These are phyloP conservation scores for Clavelina lepadiformis DNA, from an alignment of 23 tunicate species.

Conservation along the genomic window DNA sequence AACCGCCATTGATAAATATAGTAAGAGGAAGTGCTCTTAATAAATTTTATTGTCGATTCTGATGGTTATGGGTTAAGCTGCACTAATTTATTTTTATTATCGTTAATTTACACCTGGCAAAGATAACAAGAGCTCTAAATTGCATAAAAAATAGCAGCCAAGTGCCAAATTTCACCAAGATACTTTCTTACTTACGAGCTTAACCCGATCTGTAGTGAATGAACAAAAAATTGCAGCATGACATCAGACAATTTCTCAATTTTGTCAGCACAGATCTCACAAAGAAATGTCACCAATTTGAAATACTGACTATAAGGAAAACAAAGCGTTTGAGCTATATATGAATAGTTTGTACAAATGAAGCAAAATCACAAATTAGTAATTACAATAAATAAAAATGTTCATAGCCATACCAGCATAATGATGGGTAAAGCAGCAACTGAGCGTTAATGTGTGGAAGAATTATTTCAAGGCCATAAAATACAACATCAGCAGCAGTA, in stretches of 20 bases:
- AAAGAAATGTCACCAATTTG: constrained; percentile 62
- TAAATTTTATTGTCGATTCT: no score
- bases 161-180: no score
- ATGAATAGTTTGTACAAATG: not conserved
- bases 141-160: no score
- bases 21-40: no score
- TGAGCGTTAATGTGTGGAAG: constrained; percentile 48
- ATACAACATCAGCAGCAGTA: constrained; percentile 58
- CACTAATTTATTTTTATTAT: no score
- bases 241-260: constrained; percentile 39
- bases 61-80: no score
- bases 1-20: no score
- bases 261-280: constrained; percentile 72
- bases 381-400: not conserved
- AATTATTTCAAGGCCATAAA: constrained; percentile 57
- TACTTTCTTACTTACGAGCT: constrained; percentile 15
- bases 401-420: constrained; percentile 36
- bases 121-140: no score
- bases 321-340: not conserved
- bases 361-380: not conserved
- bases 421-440: constrained; percentile 50
- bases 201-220: constrained; percentile 50
- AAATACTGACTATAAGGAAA: constrained; percentile 70
- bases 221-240: constrained; percentile 28
- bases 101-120: no score